Conservation (phyloP, 2,888 invertebrate genomes). For the Drosophila putrida region DNA sequence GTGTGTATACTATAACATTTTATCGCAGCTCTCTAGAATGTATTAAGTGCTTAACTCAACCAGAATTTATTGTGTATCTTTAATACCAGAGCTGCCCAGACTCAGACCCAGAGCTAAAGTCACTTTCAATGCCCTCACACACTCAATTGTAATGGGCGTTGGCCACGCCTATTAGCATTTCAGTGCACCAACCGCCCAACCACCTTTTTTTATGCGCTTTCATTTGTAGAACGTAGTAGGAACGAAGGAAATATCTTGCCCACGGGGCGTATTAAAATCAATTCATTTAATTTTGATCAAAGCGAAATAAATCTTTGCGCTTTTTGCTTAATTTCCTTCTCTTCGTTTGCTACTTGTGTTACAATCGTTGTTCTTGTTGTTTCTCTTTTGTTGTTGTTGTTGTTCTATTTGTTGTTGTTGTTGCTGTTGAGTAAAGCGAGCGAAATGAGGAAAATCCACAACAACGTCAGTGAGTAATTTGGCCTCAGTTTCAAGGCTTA, state of each 20-base stretch:
- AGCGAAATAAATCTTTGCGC: conserved; percentile 81
- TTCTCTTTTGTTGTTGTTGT: background rate
- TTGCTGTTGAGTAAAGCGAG: conserved; percentile 39
- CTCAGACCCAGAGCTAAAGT: background rate
- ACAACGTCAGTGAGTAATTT: conserved; percentile 77
- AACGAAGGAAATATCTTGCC: conserved; percentile 77
- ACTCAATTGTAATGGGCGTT: conserved; percentile 61
- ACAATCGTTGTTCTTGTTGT: conserved; percentile 11
- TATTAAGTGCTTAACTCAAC: conserved; percentile 54
- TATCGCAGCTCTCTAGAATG: conserved; percentile 34
- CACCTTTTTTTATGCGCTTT: conserved; percentile 75
- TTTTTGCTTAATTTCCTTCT: conserved; percentile 78
- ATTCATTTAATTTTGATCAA: conserved; percentile 81
- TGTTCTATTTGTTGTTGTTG: conserved; percentile 23
- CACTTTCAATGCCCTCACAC: conserved; percentile 24
- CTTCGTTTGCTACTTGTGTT: conserved; percentile 45
- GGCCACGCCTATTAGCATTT: conserved; percentile 42
- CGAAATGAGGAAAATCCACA: conserved; percentile 73
- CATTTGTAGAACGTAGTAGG: conserved; percentile 68
- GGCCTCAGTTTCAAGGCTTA: conserved; percentile 55
- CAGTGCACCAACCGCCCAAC: conserved; percentile 1
- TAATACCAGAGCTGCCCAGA: conserved; percentile 33
- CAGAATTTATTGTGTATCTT: conserved; percentile 62
- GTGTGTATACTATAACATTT: conserved; percentile 29
- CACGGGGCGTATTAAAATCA: conserved; percentile 81